Conservation (phyloP, 2,113 vertebrate genomes). For the Myocastor coypus region DNA sequence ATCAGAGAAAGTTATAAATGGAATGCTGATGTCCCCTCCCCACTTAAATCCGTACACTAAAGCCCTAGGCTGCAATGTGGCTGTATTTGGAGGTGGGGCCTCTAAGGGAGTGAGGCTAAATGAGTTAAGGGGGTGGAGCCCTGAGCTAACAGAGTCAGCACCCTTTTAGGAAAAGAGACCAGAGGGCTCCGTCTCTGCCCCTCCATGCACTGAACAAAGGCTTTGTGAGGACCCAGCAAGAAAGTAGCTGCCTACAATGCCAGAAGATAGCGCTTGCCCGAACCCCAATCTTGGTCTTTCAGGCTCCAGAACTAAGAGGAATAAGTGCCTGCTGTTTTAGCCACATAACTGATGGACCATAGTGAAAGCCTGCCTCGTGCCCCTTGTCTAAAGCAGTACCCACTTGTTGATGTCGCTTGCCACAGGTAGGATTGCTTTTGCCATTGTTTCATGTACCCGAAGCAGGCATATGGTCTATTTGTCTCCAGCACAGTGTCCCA, state of each 20-base stretch:
- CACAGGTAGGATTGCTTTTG: not conserved
- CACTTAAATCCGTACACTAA: not conserved
- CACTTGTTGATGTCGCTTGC: not conserved
- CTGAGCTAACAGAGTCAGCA: not conserved
- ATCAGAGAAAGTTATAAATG: not conserved
- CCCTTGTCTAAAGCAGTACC: not conserved
- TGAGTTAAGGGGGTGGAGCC: not conserved
- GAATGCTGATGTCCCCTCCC: not conserved
- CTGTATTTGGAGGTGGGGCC: not conserved
- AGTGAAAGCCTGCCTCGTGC: no score
- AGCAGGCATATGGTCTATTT: not conserved
- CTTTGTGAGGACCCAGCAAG: not conserved
- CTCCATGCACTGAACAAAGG: not conserved
- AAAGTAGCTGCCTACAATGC: not conserved
- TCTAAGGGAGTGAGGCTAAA: not conserved
- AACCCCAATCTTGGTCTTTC: not conserved
- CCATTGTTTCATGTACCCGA: not conserved
- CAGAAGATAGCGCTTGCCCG: not conserved
- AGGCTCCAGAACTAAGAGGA: not conserved
- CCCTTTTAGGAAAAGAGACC: not conserved
- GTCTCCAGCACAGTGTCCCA: not conserved
- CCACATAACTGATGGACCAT: not conserved
- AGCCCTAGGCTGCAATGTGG: not conserved
- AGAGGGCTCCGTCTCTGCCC: not conserved
- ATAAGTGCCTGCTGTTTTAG: not conserved